Percentiles rank a stretch among this genome's conserved stretches.
Conservation (phyloP, 2,888 invertebrate genomes). For the Laspeyria flexula region DNA sequence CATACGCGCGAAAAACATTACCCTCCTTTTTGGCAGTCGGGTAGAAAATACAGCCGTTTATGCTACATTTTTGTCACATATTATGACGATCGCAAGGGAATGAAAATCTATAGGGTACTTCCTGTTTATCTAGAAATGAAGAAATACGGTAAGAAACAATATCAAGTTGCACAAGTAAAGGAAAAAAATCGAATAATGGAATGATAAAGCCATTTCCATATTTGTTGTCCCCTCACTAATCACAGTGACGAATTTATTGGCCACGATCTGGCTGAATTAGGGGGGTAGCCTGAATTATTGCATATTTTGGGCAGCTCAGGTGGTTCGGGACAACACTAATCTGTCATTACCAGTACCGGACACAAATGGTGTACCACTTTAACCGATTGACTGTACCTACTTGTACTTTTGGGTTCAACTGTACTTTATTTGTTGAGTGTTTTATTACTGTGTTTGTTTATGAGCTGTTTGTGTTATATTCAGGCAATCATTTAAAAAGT, state of each 20-base stretch:
- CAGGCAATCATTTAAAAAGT: too few species aligned
- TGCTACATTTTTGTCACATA: too few species aligned
- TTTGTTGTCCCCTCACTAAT: constrained; percentile 56
- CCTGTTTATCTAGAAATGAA: too few species aligned
- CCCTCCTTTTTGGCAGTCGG: too few species aligned
- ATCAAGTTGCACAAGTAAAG: background rate
- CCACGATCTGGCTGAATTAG: constrained; percentile 72
- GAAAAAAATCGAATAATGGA: background rate
- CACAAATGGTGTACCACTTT: constrained; percentile 63
- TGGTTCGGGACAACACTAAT: constrained; percentile 67
- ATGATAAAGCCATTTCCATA: constrained; percentile 35
- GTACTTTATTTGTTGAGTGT: background rate
- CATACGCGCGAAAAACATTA: too few species aligned
- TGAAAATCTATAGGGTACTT: too few species aligned
- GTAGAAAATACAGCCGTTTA: too few species aligned
- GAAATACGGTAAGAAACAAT: too few species aligned
- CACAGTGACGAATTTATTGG: constrained; percentile 83
- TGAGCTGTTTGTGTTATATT: background rate
- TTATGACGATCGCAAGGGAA: too few species aligned
- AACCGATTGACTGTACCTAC: constrained; percentile 66
- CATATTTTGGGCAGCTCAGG: constrained; percentile 73
- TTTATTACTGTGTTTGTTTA: background rate
- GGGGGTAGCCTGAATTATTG: constrained; percentile 69
- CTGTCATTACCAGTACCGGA: constrained; percentile 69
- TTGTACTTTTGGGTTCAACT: constrained; percentile 15